These are phyloP conservation scores for Clunio marinus DNA, from an alignment of 2,888 invertebrate species.

Conservation along the genomic window DNA sequence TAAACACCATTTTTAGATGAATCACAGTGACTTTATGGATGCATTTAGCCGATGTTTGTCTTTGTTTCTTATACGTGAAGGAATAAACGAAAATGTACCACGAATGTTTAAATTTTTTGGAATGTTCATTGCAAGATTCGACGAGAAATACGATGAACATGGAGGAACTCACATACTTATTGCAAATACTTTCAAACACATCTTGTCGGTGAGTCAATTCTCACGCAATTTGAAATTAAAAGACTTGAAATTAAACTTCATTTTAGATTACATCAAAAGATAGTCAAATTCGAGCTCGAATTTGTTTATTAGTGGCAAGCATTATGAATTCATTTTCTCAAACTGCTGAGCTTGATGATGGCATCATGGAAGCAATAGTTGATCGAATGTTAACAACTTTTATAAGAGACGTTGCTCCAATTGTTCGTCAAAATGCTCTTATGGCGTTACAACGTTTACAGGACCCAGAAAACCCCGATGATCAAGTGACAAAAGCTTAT, in stretches of 20 bases:
- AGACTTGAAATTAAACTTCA: conserved; percentile 32
- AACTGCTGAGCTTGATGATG: conserved; percentile 71
- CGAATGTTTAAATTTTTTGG: conserved; percentile 66
- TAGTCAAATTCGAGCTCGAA: conserved; percentile 62
- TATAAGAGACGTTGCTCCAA: conserved; percentile 65
- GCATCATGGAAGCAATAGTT: conserved; percentile 67
- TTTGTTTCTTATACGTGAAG: conserved; percentile 61
- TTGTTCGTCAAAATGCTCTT: conserved; percentile 75
- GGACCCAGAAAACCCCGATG: conserved; percentile 68
- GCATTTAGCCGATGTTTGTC: conserved; percentile 63
- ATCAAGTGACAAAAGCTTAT: conserved; percentile 69
- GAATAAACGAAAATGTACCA: conserved; percentile 65
- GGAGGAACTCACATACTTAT: conserved; percentile 46
- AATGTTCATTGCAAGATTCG: conserved; percentile 62
- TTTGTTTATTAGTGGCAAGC: conserved; percentile 73
- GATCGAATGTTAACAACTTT: conserved; percentile 58
- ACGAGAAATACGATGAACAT: conserved; percentile 50
- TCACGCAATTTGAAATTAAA: background rate
- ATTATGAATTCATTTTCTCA: conserved; percentile 69
- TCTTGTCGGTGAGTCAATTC: conserved; percentile 44
- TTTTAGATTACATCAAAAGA: conserved; percentile 52
- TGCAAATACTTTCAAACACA: conserved; percentile 45
- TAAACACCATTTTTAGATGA: conserved; percentile 51
- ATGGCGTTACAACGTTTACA: conserved; percentile 74
- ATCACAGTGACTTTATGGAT: conserved; percentile 58